These are phyloP conservation scores for Battus philenor DNA, from an alignment of 1,140 invertebrate species.

Conservation along the genomic window DNA sequence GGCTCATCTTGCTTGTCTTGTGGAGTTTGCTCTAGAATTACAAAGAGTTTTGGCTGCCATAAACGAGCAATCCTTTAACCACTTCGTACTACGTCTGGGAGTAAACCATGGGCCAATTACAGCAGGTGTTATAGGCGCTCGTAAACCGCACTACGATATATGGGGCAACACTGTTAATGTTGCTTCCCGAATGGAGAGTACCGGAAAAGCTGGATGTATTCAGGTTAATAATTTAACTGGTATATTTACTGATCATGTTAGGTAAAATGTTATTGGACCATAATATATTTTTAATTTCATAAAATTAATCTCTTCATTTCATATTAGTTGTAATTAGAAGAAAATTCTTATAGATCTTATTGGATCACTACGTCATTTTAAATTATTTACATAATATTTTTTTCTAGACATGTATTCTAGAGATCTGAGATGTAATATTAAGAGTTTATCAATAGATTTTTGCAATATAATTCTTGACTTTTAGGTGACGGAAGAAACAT, in stretches of 20 bases:
- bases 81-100: constrained; percentile 95
- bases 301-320: too few species aligned
- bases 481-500: constrained; percentile 95
- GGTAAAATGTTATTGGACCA: too few species aligned
- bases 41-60: constrained; percentile 92
- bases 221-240: constrained; percentile 81
- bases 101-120: constrained; percentile 97
- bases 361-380: too few species aligned
- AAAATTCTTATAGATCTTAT: too few species aligned
- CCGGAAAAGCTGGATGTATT: constrained; percentile 95
- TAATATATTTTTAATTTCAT: too few species aligned
- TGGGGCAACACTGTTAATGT: constrained; percentile 98
- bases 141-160: constrained; percentile 97
- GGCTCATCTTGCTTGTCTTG: constrained; percentile 89
- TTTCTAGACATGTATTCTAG: too few species aligned
- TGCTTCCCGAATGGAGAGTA: constrained; percentile 97
- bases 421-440: too few species aligned
- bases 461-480: not conserved
- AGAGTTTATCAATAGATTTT: not conserved
- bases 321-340: too few species aligned
- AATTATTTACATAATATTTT: too few species aligned
- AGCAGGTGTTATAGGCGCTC: constrained; percentile 94
- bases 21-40: constrained; percentile 93
- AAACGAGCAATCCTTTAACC: constrained; percentile 97
- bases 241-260: not conserved